These are phyloP conservation scores for Manduca sexta DNA, from an alignment of 1,140 invertebrate species.

Conservation along the genomic window DNA sequence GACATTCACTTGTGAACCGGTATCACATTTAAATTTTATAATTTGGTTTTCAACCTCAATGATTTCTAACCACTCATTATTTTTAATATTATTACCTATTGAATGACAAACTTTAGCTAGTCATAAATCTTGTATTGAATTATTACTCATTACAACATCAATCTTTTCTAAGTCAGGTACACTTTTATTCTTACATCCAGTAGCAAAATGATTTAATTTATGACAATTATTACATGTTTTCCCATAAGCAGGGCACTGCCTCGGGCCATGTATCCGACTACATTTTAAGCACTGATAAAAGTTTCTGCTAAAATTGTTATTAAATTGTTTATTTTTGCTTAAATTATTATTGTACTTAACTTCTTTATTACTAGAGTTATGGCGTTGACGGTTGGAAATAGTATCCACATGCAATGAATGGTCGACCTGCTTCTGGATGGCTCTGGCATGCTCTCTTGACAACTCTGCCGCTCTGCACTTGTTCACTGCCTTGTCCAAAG, in stretches of 20 bases:
- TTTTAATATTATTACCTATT: constrained; percentile 7
- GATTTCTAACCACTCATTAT: constrained; percentile 9
- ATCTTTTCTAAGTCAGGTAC: constrained; percentile 1
- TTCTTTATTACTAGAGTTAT: no score
- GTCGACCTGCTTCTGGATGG: no score
- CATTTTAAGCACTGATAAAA: constrained; percentile 12
- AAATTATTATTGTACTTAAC: no score
- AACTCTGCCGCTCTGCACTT: constrained; percentile 23
- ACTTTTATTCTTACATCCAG: no score
- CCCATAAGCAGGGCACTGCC: constrained; percentile 22
- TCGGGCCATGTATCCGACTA: constrained; percentile 7
- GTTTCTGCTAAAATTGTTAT: no score
- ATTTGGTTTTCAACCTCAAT: constrained; percentile 7
- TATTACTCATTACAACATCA: neutral
- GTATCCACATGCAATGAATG: no score
- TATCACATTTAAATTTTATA: constrained; percentile 14
- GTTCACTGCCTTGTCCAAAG: constrained; percentile 29
- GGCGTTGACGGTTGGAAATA: no score
- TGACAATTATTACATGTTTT: no score
- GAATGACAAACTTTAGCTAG: constrained; percentile 2
- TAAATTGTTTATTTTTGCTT: no score
- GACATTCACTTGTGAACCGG: constrained; percentile 17
- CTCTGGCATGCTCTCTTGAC: no score
- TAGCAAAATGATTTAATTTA: no score
- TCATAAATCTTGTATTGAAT: constrained; percentile 13